Conservation (phyloP, 2,797 vertebrate species). For the Antrozous pallidus region DNA sequence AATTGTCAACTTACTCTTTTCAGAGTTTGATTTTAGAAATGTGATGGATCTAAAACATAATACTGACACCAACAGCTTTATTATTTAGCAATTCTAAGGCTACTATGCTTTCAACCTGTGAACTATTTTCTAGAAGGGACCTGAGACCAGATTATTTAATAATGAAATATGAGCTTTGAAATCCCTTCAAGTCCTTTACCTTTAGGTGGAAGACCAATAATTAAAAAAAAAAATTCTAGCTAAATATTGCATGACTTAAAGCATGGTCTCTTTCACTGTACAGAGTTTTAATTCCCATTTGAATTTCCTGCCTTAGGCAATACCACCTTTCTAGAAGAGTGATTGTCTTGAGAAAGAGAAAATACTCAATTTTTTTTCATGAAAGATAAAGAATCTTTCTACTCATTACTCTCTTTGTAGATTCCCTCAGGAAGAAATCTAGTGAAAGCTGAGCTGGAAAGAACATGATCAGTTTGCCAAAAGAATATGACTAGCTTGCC, state of each 20-base stretch:
- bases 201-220: conserved; percentile 77
- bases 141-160: conserved; percentile 81
- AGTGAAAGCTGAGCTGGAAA: conserved; percentile 68
- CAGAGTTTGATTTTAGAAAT: conserved; percentile 71
- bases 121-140: conserved; percentile 74
- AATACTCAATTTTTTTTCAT: conserved; percentile 70
- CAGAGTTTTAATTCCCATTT: conserved; percentile 78
- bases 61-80: conserved; percentile 71
- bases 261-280: conserved; percentile 75
- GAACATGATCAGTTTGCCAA: conserved; percentile 47
- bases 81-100: conserved; percentile 79
- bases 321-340: conserved; percentile 77
- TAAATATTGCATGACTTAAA: conserved; percentile 83
- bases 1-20: conserved; percentile 24
- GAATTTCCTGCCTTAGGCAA: conserved; percentile 79
- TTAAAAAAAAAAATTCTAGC: conserved; percentile 79
- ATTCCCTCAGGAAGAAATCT: conserved; percentile 61
- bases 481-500: conserved; percentile 69
- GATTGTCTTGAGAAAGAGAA: conserved; percentile 75
- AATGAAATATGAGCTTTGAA: conserved; percentile 81
- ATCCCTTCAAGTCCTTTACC: conserved; percentile 77
- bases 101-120: conserved; percentile 73
- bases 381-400: conserved; percentile 77
- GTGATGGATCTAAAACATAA: conserved; percentile 72
- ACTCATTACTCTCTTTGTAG: conserved; percentile 62